These are phyloP conservation scores for Tolypeutes matacus DNA, from an alignment of 2,797 vertebrate genomes.

Conservation along the genomic window DNA sequence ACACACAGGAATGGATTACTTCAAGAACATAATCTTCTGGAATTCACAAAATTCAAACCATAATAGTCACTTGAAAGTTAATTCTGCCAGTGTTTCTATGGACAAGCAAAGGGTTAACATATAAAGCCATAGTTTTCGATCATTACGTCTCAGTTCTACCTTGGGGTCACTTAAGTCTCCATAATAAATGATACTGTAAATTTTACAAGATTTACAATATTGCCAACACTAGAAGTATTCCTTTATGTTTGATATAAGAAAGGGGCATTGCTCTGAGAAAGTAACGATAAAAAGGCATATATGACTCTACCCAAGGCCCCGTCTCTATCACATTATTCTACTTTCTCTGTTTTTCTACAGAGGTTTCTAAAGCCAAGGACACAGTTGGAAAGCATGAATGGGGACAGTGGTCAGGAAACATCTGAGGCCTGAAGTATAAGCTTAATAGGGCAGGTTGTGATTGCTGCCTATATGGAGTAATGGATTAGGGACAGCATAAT, in stretches of 20 bases:
- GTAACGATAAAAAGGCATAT: not conserved
- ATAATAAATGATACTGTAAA: not conserved
- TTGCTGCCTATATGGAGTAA: not conserved
- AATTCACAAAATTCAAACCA: too few relatives aligned
- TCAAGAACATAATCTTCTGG: too few relatives aligned
- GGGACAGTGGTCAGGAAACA: not conserved
- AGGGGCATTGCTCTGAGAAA: not conserved
- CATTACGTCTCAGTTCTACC: not conserved
- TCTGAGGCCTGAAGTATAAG: not conserved
- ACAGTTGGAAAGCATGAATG: not conserved
- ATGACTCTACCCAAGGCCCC: not conserved
- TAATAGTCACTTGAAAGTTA: not conserved
- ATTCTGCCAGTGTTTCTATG: not conserved
- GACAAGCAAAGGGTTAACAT: not conserved
- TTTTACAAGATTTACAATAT: not conserved
- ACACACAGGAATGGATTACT: too few relatives aligned
- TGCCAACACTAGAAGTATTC: not conserved
- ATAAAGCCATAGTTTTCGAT: constrained; percentile 17
- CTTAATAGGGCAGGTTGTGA: not conserved
- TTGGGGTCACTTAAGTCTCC: not conserved
- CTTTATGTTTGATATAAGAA: constrained; percentile 20
- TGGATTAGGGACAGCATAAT: not conserved
- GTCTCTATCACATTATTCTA: not conserved
- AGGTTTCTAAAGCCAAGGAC: not conserved
- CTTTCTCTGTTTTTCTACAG: not conserved